Percentiles rank a stretch among this genome's conserved stretches.
Evolutionary conservation across 2,797 vertebrate genomes (phyloP).

Genomic region (Acipenser oxyrinchus): DNA sequence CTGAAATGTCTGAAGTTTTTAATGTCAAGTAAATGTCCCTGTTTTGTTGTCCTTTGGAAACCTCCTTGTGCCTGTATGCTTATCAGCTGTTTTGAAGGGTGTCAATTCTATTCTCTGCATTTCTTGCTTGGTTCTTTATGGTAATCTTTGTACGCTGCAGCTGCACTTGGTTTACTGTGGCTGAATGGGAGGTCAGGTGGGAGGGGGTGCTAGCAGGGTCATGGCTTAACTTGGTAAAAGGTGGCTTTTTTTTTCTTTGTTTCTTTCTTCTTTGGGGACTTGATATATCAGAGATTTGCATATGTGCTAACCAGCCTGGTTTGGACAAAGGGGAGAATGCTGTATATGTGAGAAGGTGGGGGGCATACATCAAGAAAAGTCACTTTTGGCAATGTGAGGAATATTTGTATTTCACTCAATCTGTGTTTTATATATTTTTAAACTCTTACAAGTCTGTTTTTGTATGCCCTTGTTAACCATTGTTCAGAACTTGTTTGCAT

Average conservation of each 20-base stretch:
- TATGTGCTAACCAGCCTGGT: no score
- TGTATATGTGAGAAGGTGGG: no score
- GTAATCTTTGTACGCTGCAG: neutral
- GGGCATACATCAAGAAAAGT: no score
- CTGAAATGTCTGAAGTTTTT: no score
- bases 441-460: constrained; percentile 30
- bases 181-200: neutral
- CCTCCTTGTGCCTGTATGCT: neutral
- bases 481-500: constrained; percentile 48
- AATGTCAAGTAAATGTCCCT: neutral
- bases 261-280: neutral
- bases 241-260: neutral
- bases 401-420: no score
- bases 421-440: neutral
- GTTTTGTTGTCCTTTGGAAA: neutral
- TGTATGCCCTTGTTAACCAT: constrained; percentile 38
- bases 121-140: neutral
- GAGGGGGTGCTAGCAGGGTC: neutral
- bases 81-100: neutral
- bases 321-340: no score
- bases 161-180: neutral
- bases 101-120: neutral
- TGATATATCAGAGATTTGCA: no score
- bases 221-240: neutral
- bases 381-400: no score